Percentiles rank a stretch among this genome's conserved stretches.
Conservation (phyloP, 2,888 invertebrate genomes). For the Hydroisotoma schaefferi region DNA sequence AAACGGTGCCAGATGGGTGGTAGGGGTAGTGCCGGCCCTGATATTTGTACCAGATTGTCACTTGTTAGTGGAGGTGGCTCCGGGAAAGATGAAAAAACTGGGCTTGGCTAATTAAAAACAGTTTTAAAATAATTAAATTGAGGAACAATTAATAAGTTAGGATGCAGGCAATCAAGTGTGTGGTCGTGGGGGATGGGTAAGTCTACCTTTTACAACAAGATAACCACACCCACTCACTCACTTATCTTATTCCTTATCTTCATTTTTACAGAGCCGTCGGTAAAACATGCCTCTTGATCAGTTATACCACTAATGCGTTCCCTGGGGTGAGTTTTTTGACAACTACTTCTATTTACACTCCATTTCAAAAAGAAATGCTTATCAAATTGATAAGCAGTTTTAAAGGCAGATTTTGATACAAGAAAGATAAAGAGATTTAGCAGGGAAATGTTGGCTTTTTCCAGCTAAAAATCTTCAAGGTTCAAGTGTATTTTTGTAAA, state of each 20-base stretch:
- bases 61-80: constrained; percentile 22
- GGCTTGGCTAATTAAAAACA: constrained; percentile 38
- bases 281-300: constrained; percentile 98
- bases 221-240: constrained; percentile 6
- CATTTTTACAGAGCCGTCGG: constrained; percentile 80
- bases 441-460: too few species aligned
- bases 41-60: too few species aligned
- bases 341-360: too few species aligned
- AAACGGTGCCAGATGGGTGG: too few species aligned
- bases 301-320: constrained; percentile 99
- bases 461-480: too few species aligned
- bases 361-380: too few species aligned
- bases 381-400: too few species aligned
- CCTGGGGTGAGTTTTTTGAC: constrained; percentile 67
- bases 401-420: background rate
- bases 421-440: too few species aligned
- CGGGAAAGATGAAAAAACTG: constrained; percentile 44
- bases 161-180: constrained; percentile 99
- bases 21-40: background rate
- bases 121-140: background rate
- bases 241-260: background rate
- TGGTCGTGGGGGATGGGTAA: constrained; percentile 97
- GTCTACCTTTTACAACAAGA: too few species aligned
- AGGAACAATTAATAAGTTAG: background rate
- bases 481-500: too few species aligned